These are phyloP conservation scores for Mormyrops boulengeri DNA, from an alignment of 2,797 vertebrate species.

Conservation along the genomic window DNA sequence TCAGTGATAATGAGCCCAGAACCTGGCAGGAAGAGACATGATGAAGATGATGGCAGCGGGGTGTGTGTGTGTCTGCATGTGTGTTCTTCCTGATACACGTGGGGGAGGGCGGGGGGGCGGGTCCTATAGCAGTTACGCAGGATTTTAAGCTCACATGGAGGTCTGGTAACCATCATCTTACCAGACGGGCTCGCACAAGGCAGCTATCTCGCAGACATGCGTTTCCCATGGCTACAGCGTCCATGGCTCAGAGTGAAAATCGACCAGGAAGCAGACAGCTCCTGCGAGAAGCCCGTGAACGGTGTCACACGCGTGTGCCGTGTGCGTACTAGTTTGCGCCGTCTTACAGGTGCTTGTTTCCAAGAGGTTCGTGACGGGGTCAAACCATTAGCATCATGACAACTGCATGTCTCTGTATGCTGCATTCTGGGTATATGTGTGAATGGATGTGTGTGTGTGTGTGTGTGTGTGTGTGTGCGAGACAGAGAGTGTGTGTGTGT, in stretches of 20 bases:
- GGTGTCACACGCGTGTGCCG: not conserved
- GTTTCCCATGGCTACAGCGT: not conserved
- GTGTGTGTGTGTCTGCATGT: not conserved
- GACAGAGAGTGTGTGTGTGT: not conserved
- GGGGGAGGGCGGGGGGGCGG: not conserved
- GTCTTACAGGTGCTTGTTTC: not conserved
- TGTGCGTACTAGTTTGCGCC: not conserved
- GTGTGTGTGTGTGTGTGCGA: constrained; percentile 8
- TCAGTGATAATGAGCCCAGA: constrained; percentile 28
- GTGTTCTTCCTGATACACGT: not conserved
- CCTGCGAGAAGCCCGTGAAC: not conserved
- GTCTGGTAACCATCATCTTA: not conserved
- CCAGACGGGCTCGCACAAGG: not conserved
- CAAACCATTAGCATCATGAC: not conserved
- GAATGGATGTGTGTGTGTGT: constrained; percentile 2
- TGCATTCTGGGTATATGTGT: not conserved
- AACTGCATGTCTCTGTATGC: not conserved
- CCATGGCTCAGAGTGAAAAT: not conserved
- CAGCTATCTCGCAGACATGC: not conserved
- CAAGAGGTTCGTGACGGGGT: not conserved
- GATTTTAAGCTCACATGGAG: not conserved
- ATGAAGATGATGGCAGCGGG: not conserved
- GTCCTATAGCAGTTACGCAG: not conserved
- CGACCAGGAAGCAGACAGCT: not conserved
- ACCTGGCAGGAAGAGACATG: not conserved